Conservation (phyloP, 2,797 vertebrate species). For the Gouania willdenowi region DNA sequence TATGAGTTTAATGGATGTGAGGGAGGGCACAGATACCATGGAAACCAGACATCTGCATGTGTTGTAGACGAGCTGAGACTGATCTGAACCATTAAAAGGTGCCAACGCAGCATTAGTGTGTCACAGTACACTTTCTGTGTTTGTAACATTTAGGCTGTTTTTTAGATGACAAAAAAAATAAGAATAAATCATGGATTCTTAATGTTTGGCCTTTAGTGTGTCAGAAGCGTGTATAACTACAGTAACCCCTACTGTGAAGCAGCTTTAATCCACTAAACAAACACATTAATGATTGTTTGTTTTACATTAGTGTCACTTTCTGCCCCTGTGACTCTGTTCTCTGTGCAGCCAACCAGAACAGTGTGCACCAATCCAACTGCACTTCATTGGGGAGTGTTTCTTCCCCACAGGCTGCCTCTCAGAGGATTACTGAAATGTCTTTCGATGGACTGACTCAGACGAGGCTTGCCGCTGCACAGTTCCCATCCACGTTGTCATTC, state of each 20-base stretch:
- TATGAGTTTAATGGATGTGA: conserved; percentile 46
- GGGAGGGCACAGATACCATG: conserved; percentile 54
- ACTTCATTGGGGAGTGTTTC: conserved; percentile 14
- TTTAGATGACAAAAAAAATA: conserved; percentile 3
- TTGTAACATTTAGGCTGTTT: not conserved
- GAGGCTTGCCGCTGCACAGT: conserved; percentile 1
- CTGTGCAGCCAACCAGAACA: conserved; percentile 48
- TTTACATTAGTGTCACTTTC: conserved; percentile 74
- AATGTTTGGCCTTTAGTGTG: too few relatives aligned
- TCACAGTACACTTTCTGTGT: conserved; percentile 3
- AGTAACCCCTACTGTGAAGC: conserved; percentile 35
- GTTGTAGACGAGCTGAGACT: conserved; percentile 24
- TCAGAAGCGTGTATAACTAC: conserved; percentile 8
- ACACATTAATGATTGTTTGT: conserved; percentile 67
- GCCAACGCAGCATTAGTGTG: conserved; percentile 12
- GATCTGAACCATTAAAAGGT: conserved; percentile 26
- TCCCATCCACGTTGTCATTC: conserved; percentile 12
- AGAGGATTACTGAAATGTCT: conserved; percentile 5
- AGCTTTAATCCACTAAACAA: conserved; percentile 45
- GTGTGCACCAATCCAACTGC: conserved; percentile 9
- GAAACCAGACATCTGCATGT: conserved; percentile 47
- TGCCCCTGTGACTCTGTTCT: conserved; percentile 42
- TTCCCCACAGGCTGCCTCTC: conserved; percentile 5
- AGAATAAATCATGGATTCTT: too few relatives aligned
- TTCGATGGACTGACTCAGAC: not conserved